Evolutionary conservation across 2,888 invertebrate species (phyloP).

Genomic region (Drosophila phalerata): DNA sequence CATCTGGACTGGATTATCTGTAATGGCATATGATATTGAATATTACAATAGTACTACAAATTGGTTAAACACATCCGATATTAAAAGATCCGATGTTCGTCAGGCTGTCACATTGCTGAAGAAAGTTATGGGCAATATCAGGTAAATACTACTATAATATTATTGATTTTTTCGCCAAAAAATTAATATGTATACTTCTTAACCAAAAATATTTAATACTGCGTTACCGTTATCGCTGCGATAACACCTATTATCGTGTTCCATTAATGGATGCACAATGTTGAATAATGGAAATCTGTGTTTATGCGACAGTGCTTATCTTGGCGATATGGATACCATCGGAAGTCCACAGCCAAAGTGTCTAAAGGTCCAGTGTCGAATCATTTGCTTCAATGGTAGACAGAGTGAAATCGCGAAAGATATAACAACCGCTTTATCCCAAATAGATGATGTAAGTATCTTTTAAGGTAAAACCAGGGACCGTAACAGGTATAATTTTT

Average conservation of each 20-base stretch:
- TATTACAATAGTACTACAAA: constrained; percentile 1
- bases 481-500: no score
- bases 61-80: background rate
- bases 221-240: constrained; percentile 32
- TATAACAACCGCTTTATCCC: constrained; percentile 41
- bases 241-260: constrained; percentile 36
- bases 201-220: constrained; percentile 9
- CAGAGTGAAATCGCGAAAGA: constrained; percentile 57
- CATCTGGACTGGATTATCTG: constrained; percentile 9
- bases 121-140: constrained; percentile 37
- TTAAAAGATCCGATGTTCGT: constrained; percentile 2
- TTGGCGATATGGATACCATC: constrained; percentile 13
- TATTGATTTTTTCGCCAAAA: constrained; percentile 34
- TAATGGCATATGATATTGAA: constrained; percentile 11
- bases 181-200: constrained; percentile 2
- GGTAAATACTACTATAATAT: constrained; percentile 24
- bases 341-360: constrained; percentile 29
- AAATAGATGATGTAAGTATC: constrained; percentile 36
- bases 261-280: constrained; percentile 38
- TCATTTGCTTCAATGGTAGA: constrained; percentile 67
- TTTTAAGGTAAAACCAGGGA: no score
- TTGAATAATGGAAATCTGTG: constrained; percentile 27
- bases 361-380: constrained; percentile 56
- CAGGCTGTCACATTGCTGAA: constrained; percentile 16
- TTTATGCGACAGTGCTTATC: constrained; percentile 31